Evolutionary conservation across 1,140 invertebrate species (phyloP).

Genomic region (Arctopsyche grandis): DNA sequence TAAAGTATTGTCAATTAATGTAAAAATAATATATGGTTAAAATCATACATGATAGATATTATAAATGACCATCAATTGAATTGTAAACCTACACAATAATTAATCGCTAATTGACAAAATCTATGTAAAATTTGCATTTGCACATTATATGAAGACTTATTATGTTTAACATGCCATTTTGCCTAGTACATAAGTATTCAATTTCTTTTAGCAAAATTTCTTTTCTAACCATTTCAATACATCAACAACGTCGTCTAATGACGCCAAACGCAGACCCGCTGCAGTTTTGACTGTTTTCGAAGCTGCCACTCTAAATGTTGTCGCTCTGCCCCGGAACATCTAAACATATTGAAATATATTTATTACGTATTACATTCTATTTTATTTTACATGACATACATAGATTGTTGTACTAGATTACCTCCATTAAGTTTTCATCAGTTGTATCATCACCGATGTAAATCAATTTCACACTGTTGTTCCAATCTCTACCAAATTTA

Average conservation of each 20-base stretch:
- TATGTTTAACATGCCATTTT: no score
- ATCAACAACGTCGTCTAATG: conserved; percentile 40
- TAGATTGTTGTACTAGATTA: conserved; percentile 62
- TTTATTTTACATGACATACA: conserved; percentile 5
- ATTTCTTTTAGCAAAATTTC: conserved; percentile 36
- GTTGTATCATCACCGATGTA: conserved; percentile 91
- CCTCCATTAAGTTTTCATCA: conserved; percentile 91
- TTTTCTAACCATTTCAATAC: conserved; percentile 48
- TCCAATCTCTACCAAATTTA: conserved; percentile 90
- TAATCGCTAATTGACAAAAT: no score
- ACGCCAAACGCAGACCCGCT: conserved; percentile 37
- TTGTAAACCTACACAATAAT: no score
- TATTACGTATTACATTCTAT: not conserved
- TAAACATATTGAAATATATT: conserved; percentile 23
- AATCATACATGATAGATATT: not conserved
- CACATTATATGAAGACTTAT: no score
- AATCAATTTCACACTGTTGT: conserved; percentile 87
- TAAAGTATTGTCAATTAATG: not conserved
- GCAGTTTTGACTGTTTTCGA: conserved; percentile 44
- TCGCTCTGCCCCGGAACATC: conserved; percentile 44
- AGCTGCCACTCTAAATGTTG: conserved; percentile 48
- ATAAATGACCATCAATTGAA: not conserved
- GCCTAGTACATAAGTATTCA: no score
- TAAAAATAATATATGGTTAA: not conserved
- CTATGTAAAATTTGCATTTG: no score